Evolutionary conservation across 1,140 invertebrate species (phyloP), one percentile per base, ranked within the genome.

Genomic region (Chlorops oryzae): DNA sequence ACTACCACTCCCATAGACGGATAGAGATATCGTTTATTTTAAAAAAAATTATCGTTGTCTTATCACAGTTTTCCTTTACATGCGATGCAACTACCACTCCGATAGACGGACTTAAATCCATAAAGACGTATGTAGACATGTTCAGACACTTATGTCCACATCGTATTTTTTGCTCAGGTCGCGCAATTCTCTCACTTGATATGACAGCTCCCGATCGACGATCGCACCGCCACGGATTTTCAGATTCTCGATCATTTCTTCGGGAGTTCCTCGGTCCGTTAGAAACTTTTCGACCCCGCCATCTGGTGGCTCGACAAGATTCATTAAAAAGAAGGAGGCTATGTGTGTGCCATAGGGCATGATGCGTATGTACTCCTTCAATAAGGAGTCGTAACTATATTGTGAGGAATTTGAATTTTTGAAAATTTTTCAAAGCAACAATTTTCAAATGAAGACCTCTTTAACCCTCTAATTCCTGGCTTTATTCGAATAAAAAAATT

Each of bases 121-220:
- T n/a, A n/a, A n/a, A n/a, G n/a, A n/a, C n/a, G n/a, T n/a, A 44
- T 18, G 9, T 24, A 18, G 28, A 65, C 65, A 21, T 47, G 51
- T 32, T 64, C 55, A 37, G 59, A 60, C 13, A n/a, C n/a, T n/a
- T n/a, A 70, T 57, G 42, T 63, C 34, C 0, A 67, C 54, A n/a
- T 61, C 52, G 23, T 54, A 46, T 13, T 17, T 5, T 2, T 25
- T 47, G 41, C 56, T 57, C 1, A 67, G 22, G 13, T 70, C 62
- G 41, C 56, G 58, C 38, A 70, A 41, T 53, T 70, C 66, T 37
- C 45, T 58, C 2, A 70, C 5, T 39, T 70, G 64, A 44, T 65
- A 55, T 0, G 66, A 48, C 10, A 70, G 10, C 40, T 70, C 67
- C 5, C 52, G 53, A 46, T 70, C 55, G 7, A 59, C 52, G 5